Conservation (phyloP, 2,888 invertebrate genomes). For the Lepidocyrtoides sp. region DNA sequence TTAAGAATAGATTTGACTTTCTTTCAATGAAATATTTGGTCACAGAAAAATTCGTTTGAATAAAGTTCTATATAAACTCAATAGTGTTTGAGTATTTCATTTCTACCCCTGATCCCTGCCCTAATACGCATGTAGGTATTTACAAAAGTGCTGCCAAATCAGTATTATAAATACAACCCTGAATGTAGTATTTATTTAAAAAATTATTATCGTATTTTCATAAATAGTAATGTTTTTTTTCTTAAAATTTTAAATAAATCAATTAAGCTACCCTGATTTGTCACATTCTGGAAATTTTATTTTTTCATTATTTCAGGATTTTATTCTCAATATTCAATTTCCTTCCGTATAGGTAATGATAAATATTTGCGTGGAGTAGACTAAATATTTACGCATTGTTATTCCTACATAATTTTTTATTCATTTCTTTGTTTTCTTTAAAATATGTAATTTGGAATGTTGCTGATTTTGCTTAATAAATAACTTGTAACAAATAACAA, state of each 20-base stretch:
- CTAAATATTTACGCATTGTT: not conserved
- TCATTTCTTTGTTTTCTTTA: not conserved
- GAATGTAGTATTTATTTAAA: not conserved
- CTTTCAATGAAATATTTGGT: slow-evolving; percentile 5
- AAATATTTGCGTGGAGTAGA: not conserved
- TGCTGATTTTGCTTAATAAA: not conserved
- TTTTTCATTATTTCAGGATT: not conserved
- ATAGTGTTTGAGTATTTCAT: not conserved
- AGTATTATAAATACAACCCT: slow-evolving; percentile 21
- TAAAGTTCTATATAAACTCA: not conserved
- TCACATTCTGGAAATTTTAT: not conserved
- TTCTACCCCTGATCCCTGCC: not conserved
- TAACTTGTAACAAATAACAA: slow-evolving; percentile 26
- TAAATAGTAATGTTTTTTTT: not conserved
- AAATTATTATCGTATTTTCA: not conserved
- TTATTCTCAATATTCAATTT: no score
- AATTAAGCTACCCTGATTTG: slow-evolving; percentile 46
- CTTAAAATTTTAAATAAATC: slow-evolving; percentile 17
- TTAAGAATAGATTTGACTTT: not conserved
- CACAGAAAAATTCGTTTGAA: not conserved
- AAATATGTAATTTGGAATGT: slow-evolving; percentile 16
- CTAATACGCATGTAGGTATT: not conserved
- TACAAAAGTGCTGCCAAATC: not conserved
- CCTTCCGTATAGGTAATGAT: not conserved
- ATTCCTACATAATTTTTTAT: not conserved